Conservation (phyloP, 2,797 vertebrate species). For the Clarias fuscus region DNA sequence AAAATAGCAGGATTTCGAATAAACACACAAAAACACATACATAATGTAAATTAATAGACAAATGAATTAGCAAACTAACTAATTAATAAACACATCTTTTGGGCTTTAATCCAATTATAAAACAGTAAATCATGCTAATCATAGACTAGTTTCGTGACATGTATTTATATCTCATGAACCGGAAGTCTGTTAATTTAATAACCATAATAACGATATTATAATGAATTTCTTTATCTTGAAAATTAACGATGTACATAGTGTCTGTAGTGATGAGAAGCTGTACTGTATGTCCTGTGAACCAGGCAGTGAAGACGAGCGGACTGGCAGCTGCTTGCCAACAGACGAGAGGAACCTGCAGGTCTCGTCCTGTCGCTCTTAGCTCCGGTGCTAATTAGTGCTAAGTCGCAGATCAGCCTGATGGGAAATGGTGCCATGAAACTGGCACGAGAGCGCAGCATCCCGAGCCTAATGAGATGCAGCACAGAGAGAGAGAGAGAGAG, state of each 20-base stretch:
- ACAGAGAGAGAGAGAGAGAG: not conserved
- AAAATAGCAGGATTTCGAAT: not conserved
- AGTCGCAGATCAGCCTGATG: conserved; percentile 55
- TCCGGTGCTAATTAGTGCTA: conserved; percentile 56
- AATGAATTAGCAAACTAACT: not conserved
- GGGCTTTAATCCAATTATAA: not conserved
- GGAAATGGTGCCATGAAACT: conserved; percentile 54
- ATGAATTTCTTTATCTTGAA: not conserved
- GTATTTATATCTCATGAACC: not conserved
- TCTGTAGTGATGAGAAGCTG: not conserved
- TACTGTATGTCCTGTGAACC: not conserved
- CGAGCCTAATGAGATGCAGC: conserved; percentile 49
- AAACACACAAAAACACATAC: not conserved
- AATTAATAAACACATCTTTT: not conserved
- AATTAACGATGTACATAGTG: not conserved
- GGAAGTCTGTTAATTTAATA: not conserved
- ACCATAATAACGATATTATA: not conserved
- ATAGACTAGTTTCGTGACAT: not conserved
- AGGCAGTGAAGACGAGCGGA: not conserved
- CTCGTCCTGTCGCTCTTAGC: conserved; percentile 43
- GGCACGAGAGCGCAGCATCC: conserved; percentile 44
- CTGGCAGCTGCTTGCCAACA: conserved; percentile 15
- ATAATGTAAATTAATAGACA: not conserved
- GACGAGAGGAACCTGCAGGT: conserved; percentile 34
- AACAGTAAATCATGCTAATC: not conserved